Evolutionary conservation across 2,113 vertebrate species (phyloP).

Genomic region (Varanus salvator): DNA sequence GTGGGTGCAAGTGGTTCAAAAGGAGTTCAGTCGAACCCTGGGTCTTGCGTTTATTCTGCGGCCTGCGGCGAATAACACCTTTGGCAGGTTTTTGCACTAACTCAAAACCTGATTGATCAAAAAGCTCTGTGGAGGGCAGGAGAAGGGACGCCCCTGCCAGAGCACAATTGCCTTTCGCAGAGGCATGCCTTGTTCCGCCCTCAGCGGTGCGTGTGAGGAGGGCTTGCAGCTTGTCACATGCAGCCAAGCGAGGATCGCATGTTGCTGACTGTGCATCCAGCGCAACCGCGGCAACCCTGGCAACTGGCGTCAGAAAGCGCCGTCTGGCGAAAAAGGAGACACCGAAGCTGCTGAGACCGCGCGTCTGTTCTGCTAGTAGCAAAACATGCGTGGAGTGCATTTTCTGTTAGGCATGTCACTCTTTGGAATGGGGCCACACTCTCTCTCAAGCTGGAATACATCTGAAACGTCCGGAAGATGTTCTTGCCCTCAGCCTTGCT

Average conservation of each 20-base stretch:
- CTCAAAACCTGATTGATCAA: no score
- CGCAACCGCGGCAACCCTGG: neutral
- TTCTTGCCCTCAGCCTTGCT: neutral
- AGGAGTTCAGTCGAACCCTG: no score
- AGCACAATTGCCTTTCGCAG: no score
- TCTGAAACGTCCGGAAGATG: neutral
- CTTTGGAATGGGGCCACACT: neutral
- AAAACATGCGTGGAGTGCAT: neutral
- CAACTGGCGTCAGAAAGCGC: neutral
- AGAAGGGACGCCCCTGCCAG: neutral
- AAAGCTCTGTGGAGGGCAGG: no score
- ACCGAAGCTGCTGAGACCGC: no score
- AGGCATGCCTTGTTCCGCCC: neutral
- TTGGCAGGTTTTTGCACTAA: neutral
- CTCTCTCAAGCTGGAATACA: neutral
- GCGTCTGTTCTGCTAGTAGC: neutral
- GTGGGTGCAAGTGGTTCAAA: neutral
- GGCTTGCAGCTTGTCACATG: no score
- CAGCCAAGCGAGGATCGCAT: neutral
- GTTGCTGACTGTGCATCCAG: no score
- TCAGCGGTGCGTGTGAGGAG: accelerated
- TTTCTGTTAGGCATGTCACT: no score
- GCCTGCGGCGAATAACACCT: neutral
- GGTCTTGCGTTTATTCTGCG: no score
- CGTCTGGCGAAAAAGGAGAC: neutral